Base-by-base conservation (phyloP, 2,888 invertebrate species). In the Laothoe populi region DNA sequence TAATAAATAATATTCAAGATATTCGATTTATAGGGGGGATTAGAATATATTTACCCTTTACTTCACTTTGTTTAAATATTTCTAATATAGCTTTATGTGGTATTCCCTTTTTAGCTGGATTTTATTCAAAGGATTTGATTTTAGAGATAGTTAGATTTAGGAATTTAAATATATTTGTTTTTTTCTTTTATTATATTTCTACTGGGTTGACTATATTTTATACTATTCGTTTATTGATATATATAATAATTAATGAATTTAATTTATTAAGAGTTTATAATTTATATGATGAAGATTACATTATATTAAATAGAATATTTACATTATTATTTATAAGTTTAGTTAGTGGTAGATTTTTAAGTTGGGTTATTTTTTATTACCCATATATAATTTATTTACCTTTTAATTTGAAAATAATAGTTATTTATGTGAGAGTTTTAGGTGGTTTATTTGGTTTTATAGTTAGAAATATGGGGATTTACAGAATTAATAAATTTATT, bases 71-170 rank as follows among this genome's bases (percentile, higher is more conserved):
- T 88, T 90, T 95, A 83, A 92, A 92, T 89, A 85, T 94, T 79
- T 90, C 94, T 70, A 94, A 93, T 89, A 87, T 95, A 75, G 86
- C 94, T 72, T 93, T 95, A 85, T 94, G 94, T 90, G 95, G 95
- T 0, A 88, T 95, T 81, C 94, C 94, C 8, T 95, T 95, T 94
- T 87, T 95, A 82, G 87, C 94, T 0, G 95, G 94, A 0, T 95
- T 94, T 95, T 95, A 95, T 87, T 95, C 94, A 26, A 95, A 94
- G 40, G 95, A 94, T 92, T 83, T 94, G 84, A 93, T 95, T 93
- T 92, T 95, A 84, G 95, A 95, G 69, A 73, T 93, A 70, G 82
- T 93, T 61, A 87, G 87, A 69, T 87, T 94, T 82, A 87, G 81
- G 68, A 86, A 88, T 88, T 77, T 93, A 81, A 94, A 94, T 93